phyloP scores from a whole-genome alignment of 92 coral and sea anemone species.

The Bergia puertoricense region DNA sequence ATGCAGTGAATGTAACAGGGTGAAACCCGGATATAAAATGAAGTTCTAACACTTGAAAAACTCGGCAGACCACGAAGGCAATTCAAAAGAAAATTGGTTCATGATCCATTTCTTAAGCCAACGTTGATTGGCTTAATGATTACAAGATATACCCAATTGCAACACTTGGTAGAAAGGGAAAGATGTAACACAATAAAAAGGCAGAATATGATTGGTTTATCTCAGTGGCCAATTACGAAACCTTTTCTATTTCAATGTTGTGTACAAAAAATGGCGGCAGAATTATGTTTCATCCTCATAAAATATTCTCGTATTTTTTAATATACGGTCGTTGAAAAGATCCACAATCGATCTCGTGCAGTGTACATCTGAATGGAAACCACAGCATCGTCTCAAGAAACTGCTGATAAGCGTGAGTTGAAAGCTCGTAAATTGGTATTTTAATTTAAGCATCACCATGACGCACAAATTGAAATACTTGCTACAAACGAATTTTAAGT shows the following conservation, averaged over 20 bases:
- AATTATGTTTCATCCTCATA: background rate
- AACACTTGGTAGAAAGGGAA: background rate
- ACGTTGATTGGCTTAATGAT: slow-evolving; percentile 13
- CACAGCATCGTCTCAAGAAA: slow-evolving; percentile 66
- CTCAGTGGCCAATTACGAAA: slow-evolving; percentile 24
- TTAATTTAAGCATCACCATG: too few species aligned
- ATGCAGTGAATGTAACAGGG: background rate
- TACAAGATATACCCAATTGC: background rate
- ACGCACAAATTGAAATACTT: too few species aligned
- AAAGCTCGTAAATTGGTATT: background rate
- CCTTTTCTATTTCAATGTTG: slow-evolving; percentile 2
- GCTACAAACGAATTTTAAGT: too few species aligned
- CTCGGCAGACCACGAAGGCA: background rate
- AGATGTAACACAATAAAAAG: background rate
- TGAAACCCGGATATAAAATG: background rate
- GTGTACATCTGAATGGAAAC: slow-evolving; percentile 43
- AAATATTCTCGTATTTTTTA: background rate
- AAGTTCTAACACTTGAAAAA: background rate
- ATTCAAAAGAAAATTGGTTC: background rate
- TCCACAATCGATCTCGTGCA: background rate
- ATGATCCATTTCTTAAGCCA: slow-evolving; percentile 12
- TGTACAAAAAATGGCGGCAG: slow-evolving; percentile 73
- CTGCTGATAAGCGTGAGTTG: slow-evolving; percentile 74
- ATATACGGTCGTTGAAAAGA: background rate
- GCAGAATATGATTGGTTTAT: slow-evolving; percentile 31